phyloP scores from a whole-genome alignment of 2,113 vertebrate species.

The Phaethon lepturus region DNA sequence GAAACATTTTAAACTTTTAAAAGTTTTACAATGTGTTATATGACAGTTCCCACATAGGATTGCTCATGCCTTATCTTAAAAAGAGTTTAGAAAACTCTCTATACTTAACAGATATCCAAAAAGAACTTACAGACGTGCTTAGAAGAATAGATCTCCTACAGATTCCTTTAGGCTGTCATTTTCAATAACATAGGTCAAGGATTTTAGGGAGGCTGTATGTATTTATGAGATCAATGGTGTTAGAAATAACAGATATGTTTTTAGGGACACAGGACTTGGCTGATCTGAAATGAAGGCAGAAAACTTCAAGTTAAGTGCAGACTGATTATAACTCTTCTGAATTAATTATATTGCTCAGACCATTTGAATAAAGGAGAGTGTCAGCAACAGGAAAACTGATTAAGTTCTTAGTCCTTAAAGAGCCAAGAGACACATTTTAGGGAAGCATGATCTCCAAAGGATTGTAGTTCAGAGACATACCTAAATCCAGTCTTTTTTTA shows the following conservation, averaged over 20 bases:
- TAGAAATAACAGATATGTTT: background rate
- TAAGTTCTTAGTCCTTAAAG: background rate
- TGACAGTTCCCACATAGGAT: constrained; percentile 58
- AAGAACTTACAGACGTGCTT: background rate
- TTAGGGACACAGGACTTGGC: background rate
- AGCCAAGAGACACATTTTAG: background rate
- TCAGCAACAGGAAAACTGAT: background rate
- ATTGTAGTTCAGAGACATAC: background rate
- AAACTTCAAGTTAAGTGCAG: background rate
- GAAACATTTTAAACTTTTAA: constrained; percentile 42
- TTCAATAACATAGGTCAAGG: background rate
- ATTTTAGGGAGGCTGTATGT: background rate
- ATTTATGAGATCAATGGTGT: background rate
- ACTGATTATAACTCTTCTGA: background rate
- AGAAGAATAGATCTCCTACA: background rate
- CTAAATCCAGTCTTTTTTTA: background rate
- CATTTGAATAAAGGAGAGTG: background rate
- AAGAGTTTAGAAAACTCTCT: constrained; percentile 23
- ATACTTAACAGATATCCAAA: constrained; percentile 14
- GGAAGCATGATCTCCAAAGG: background rate
- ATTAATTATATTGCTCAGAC: background rate
- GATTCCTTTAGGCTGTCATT: background rate
- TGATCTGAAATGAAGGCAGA: background rate
- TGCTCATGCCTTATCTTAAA: constrained; percentile 44
- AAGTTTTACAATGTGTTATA: constrained; percentile 68